These are phyloP conservation scores for Penaeus vannamei DNA, from an alignment of 1,140 invertebrate species.

Conservation along the genomic window DNA sequence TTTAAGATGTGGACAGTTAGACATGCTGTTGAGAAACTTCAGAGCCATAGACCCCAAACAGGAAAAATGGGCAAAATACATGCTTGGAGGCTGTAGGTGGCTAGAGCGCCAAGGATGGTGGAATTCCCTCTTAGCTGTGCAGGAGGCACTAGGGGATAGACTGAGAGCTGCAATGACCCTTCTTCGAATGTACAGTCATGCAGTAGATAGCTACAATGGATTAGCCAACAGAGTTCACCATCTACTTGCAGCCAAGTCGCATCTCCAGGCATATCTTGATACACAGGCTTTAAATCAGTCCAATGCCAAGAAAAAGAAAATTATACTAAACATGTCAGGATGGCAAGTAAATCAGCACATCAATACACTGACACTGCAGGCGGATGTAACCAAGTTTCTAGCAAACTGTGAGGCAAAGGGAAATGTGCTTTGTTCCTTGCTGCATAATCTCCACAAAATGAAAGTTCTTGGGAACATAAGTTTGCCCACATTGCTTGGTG, in stretches of 20 bases:
- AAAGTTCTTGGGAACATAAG: neutral
- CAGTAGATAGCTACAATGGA: constrained; percentile 23
- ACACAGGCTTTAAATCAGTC: constrained; percentile 26
- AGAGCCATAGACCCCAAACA: constrained; percentile 41
- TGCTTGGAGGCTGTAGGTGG: constrained; percentile 51
- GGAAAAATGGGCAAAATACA: constrained; percentile 53
- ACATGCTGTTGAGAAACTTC: constrained; percentile 31
- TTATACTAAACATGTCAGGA: constrained; percentile 39
- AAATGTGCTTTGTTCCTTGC: neutral
- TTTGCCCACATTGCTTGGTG: constrained; percentile 42
- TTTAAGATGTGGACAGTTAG: constrained; percentile 47
- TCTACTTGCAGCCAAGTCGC: constrained; percentile 31
- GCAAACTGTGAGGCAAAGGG: constrained; percentile 39
- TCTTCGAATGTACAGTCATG: constrained; percentile 44
- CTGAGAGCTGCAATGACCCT: constrained; percentile 59
- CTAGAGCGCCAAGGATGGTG: constrained; percentile 52
- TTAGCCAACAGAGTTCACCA: constrained; percentile 35
- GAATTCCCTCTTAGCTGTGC: constrained; percentile 51
- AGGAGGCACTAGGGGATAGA: constrained; percentile 52
- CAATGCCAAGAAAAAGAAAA: constrained; percentile 29
- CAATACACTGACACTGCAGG: constrained; percentile 47
- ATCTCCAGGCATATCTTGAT: constrained; percentile 55
- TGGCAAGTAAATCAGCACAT: constrained; percentile 59
- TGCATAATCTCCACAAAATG: constrained; percentile 36
- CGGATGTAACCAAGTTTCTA: constrained; percentile 50